Percentiles rank a stretch among this genome's conserved stretches.
These are phyloP conservation scores for Drosophila lini DNA, from an alignment of 1,140 invertebrate genomes.

Conservation along the genomic window DNA sequence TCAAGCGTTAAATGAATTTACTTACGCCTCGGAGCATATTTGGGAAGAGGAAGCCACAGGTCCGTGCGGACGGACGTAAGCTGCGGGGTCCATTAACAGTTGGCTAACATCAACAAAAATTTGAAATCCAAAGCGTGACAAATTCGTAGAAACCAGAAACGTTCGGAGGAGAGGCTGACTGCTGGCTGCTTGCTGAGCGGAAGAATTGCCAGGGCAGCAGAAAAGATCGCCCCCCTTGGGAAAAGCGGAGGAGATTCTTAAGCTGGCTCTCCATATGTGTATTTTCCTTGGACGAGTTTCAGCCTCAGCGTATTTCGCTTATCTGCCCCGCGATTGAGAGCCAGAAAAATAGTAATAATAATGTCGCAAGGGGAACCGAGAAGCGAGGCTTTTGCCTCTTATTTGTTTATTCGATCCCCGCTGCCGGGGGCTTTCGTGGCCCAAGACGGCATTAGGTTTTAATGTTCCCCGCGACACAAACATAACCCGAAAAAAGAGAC, in stretches of 20 bases:
- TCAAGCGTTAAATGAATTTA: conserved; percentile 80
- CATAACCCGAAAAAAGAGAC: conserved; percentile 37
- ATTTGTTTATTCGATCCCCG: conserved; percentile 73
- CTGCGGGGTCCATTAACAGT: conserved; percentile 67
- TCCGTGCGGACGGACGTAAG: conserved; percentile 10
- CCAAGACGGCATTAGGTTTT: conserved; percentile 67
- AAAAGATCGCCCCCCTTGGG: conserved; percentile 42
- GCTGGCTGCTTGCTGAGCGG: conserved; percentile 17
- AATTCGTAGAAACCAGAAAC: conserved; percentile 71
- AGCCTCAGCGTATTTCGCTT: conserved; percentile 58
- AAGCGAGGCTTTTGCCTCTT: conserved; percentile 34
- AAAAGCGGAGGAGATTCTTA: conserved; percentile 26
- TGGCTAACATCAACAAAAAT: conserved; percentile 78
- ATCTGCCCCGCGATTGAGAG: conserved; percentile 47
- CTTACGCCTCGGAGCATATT: conserved; percentile 69
- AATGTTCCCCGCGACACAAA: conserved; percentile 59
- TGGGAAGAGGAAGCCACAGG: conserved; percentile 37
- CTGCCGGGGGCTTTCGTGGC: conserved; percentile 28
- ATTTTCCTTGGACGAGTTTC: conserved; percentile 14
- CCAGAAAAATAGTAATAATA: conserved; percentile 35
- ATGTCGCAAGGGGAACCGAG: conserved; percentile 20
- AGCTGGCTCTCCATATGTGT: conserved; percentile 10
- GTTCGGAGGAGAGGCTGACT: conserved; percentile 3
- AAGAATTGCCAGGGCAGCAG: conserved; percentile 71
- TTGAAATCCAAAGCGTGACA: conserved; percentile 80